Evolutionary conservation across 2,888 invertebrate genomes (phyloP).

Genomic region (Pachydiplax longipennis): DNA sequence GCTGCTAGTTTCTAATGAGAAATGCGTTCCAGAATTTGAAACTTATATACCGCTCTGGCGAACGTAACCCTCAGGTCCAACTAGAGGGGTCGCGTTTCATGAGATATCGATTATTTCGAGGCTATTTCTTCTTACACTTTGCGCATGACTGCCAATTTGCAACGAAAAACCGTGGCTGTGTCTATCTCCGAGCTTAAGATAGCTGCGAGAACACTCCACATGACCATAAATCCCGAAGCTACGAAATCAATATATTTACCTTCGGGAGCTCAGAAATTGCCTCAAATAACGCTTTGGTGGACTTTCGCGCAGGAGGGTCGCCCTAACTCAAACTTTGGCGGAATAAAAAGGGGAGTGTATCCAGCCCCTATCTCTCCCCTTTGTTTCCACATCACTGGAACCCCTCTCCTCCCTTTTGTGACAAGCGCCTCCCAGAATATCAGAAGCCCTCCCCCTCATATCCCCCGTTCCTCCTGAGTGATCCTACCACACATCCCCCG

Average conservation of each 20-base stretch:
- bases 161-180: not conserved
- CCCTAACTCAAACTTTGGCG: constrained; percentile 33
- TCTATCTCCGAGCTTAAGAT: not conserved
- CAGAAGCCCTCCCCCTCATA: not conserved
- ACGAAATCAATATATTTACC: constrained; percentile 35
- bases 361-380: constrained; percentile 29
- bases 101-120: no score
- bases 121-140: not conserved
- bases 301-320: not conserved
- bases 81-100: no score
- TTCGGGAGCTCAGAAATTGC: constrained; percentile 10
- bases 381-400: constrained; percentile 36
- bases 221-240: not conserved
- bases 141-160: not conserved
- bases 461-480: not conserved
- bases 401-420: constrained; percentile 24
- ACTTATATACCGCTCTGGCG: no score
- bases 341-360: not conserved
- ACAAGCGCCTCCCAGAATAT: constrained; percentile 33
- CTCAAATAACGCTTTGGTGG: constrained; percentile 18
- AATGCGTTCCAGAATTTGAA: no score
- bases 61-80: no score
- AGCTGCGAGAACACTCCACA: not conserved
- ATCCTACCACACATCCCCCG: not conserved
- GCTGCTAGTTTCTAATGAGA: no score